A percentile compares a stretch with the other conserved stretches of the same genome.
phyloP scores from a whole-genome alignment of 2,113 vertebrate species.

The Speoplatyrhinus poulsoni region DNA sequence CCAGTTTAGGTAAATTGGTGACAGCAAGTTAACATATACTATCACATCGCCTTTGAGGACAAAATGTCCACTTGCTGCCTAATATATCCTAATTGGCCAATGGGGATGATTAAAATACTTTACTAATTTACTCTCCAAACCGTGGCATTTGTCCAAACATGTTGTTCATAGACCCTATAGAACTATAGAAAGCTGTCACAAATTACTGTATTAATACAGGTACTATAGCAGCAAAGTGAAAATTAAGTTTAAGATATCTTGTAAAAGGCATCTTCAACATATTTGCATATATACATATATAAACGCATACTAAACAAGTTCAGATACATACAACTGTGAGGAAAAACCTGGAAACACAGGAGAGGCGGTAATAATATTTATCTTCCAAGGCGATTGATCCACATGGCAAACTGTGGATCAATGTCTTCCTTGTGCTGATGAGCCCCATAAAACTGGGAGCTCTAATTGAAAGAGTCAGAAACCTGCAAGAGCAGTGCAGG shows the following conservation, averaged over 20 bases:
- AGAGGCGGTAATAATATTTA: not conserved
- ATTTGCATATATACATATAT: not conserved
- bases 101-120: no score
- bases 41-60: no score
- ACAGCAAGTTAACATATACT: no score
- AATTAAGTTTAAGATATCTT: not conserved
- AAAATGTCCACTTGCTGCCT: no score
- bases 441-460: conserved; percentile 6
- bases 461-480: conserved; percentile 16
- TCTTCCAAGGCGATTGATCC: conserved; percentile 1
- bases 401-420: conserved; percentile 5
- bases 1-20: no score
- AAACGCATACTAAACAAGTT: not conserved
- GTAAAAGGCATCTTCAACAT: no score
- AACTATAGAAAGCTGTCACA: no score
- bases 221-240: not conserved
- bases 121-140: no score
- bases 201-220: no score
- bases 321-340: not conserved
- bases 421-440: conserved; percentile 18
- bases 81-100: no score
- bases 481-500: conserved; percentile 16
- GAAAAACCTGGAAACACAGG: not conserved
- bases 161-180: no score
- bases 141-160: no score